A percentile compares a stretch with the other conserved stretches of the same genome.
Conservation (phyloP, 2,888 invertebrate genomes). For the Mystacides longicornis region DNA sequence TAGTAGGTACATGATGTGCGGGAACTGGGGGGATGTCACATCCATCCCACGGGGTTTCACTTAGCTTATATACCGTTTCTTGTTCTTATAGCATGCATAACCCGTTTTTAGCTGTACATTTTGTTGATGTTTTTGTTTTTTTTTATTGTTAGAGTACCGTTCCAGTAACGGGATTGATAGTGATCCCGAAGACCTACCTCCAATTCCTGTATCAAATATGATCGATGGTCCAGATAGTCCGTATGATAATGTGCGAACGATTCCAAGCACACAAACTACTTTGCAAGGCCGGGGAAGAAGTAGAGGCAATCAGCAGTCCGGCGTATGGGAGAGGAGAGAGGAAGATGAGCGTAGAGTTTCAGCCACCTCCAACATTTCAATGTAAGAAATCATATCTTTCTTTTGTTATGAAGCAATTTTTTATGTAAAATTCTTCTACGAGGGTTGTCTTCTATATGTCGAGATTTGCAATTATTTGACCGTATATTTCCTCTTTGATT, state of each 20-base stretch:
- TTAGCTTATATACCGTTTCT: too few species aligned
- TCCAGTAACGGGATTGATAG: conserved; percentile 43
- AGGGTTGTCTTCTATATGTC: too few species aligned
- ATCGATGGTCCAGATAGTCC: conserved; percentile 52
- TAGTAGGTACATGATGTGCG: too few species aligned
- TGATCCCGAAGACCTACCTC: conserved; percentile 57
- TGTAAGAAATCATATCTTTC: conserved; percentile 35
- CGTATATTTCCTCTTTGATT: too few species aligned
- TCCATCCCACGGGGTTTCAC: too few species aligned
- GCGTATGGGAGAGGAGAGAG: conserved; percentile 47
- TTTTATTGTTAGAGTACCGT: conserved; percentile 32
- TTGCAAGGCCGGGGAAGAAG: conserved; percentile 32
- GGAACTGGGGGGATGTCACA: too few species aligned
- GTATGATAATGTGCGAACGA: conserved; percentile 54
- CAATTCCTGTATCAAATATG: conserved; percentile 55
- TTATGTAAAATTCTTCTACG: neutral
- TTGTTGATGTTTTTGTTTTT: too few species aligned
- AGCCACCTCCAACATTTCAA: conserved; percentile 50
- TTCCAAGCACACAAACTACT: conserved; percentile 24
- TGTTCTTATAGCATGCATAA: too few species aligned
- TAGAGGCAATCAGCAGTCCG: conserved; percentile 47
- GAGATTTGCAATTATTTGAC: too few species aligned
- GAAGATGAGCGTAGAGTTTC: conserved; percentile 50
- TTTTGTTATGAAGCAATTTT: too few species aligned
- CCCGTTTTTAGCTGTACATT: too few species aligned